Base-by-base conservation (phyloP, 2,888 invertebrate genomes). In the Ceraclea dissimilis region DNA sequence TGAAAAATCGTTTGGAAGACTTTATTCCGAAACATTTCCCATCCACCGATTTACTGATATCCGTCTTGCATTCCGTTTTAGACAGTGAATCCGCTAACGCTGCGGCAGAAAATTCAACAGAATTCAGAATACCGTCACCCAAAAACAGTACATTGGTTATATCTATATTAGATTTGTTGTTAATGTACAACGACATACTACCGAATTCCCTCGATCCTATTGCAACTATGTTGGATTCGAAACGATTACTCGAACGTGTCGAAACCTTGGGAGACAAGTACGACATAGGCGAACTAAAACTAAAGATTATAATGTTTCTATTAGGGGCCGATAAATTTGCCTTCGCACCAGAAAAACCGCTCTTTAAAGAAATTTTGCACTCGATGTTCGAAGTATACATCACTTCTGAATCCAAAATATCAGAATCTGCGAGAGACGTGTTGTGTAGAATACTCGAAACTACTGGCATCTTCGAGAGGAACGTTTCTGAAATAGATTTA, bases 391-490 rank as follows among this genome's bases (percentile, higher is more conserved):
- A 79, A 63, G 79, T 81, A 1, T 82, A 78, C 58, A 72, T 71
- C 56, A 70, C 66, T 21, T 70, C 73, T 1, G 67, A 66, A 26
- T 71, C 70, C 39, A 63, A 67, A 20, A 72, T 71, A n/a, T 75
- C 75, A 67, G 64, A 71, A 0, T 80, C 81, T 67, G 77, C 81
- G 2, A 81, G 79, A 56, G 69, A 71, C 49, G 75, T 83, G 2
- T 68, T 86, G 21, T 70, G 70, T 49, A 73, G 71, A 50, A 76
- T 89, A 57, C 78, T 90, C 21, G 76, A 73, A 63, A 82, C 79
- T 57, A 83, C 83, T 0, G 76, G 78, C 4, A 74, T 86, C 61
- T 89, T 89, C 67, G 82, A 84, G 65, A 79, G 77, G 18, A 80
- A 80, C 61, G 73, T 75, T 60, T 72, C 78, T 55, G 88, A 90